Conservation (phyloP, 2,888 invertebrate genomes). For the Drosophila anomalata region DNA sequence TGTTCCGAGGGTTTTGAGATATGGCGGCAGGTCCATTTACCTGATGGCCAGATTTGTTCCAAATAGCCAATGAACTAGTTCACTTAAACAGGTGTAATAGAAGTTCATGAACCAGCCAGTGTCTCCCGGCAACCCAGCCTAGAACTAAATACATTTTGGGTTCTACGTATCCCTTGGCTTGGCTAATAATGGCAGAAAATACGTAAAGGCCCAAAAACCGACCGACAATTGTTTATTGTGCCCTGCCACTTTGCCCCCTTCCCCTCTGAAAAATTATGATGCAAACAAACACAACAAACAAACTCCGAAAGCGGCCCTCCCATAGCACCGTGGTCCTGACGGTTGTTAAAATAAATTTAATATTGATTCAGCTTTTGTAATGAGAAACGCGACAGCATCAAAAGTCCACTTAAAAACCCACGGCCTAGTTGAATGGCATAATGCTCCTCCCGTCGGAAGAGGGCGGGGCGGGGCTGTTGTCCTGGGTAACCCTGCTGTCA, state of each 20-base stretch:
- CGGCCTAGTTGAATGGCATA: slow-evolving; percentile 58
- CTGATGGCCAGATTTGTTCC: slow-evolving; percentile 48
- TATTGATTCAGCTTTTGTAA: slow-evolving; percentile 79
- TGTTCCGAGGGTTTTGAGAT: slow-evolving; percentile 11
- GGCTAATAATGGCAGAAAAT: slow-evolving; percentile 39
- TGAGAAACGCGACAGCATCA: slow-evolving; percentile 71
- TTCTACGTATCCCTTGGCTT: slow-evolving; percentile 40
- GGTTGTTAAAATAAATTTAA: slow-evolving; percentile 72
- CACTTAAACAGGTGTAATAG: background rate
- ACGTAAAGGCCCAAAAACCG: slow-evolving; percentile 12
- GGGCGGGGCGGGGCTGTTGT: slow-evolving; percentile 33
- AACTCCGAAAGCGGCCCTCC: background rate
- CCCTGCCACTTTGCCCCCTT: background rate
- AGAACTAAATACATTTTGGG: slow-evolving; percentile 31
- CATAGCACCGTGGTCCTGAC: background rate
- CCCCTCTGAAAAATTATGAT: slow-evolving; percentile 52
- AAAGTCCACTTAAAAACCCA: slow-evolving; percentile 61
- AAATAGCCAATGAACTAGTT: slow-evolving; percentile 34
- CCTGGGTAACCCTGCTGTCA: slow-evolving; percentile 56
- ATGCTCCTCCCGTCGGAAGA: slow-evolving; percentile 3
- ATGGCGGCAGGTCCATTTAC: slow-evolving; percentile 40
- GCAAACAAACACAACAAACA: slow-evolving; percentile 64
- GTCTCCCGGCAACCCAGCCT: background rate
- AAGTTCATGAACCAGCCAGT: background rate
- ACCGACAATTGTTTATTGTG: slow-evolving; percentile 39